These are phyloP conservation scores for Leuciscus waleckii DNA, from an alignment of 2,797 vertebrate genomes.

Conservation along the genomic window DNA sequence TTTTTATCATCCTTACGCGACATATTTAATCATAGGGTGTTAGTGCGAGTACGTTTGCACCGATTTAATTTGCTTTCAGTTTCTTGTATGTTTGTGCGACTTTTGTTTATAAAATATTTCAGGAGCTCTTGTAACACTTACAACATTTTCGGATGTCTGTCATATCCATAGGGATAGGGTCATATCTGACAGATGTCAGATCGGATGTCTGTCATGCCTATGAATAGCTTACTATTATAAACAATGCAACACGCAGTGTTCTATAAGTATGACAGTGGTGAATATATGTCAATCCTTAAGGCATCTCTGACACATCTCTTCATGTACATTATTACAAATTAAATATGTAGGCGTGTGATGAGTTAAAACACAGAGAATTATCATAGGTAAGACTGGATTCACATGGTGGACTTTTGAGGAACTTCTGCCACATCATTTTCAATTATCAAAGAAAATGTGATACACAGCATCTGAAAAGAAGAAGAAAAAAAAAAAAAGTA, in stretches of 20 bases:
- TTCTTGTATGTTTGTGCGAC: background rate
- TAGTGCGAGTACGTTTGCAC: background rate
- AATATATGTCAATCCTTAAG: background rate
- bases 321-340: background rate
- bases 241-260: background rate
- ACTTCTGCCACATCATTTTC: background rate
- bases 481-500: slow-evolving; percentile 17
- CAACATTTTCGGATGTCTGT: background rate
- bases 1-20: background rate
- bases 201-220: background rate
- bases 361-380: background rate
- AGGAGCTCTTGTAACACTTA: background rate
- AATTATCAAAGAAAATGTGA: slow-evolving; percentile 76
- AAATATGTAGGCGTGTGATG: slow-evolving; percentile 4
- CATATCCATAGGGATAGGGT: too few relatives aligned
- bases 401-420: background rate
- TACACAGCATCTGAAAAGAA: slow-evolving; percentile 78
- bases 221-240: background rate
- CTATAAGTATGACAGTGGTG: background rate
- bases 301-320: background rate
- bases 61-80: background rate
- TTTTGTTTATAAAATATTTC: background rate
- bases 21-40: background rate
- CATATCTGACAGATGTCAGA: too few relatives aligned
- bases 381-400: slow-evolving; percentile 18